Conservation (phyloP, 2,888 invertebrate species). For the Lasioglossum vierecki region DNA sequence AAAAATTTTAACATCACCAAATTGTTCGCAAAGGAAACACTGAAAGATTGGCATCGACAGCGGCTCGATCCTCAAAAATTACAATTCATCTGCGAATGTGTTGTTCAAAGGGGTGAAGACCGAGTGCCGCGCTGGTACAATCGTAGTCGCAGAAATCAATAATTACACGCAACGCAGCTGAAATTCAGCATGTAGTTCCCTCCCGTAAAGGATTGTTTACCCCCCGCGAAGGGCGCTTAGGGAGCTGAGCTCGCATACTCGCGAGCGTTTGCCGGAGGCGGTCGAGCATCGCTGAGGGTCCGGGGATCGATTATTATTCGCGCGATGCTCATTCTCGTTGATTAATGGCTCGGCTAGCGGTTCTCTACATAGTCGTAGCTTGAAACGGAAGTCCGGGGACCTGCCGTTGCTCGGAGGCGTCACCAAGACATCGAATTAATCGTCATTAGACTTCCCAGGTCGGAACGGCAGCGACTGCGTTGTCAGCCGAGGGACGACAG, state of each 20-base stretch:
- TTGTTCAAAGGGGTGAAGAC: neutral
- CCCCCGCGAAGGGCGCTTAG: neutral
- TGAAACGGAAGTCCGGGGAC: conserved; percentile 43
- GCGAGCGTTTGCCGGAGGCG: conserved; percentile 9
- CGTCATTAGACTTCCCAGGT: conserved; percentile 68
- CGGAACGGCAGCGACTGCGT: conserved; percentile 51
- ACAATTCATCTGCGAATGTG: neutral
- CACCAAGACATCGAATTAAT: conserved; percentile 73
- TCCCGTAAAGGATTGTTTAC: conserved; percentile 8
- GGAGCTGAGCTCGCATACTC: neutral
- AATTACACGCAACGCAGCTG: neutral
- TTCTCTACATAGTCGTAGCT: conserved; percentile 10
- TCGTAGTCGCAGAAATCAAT: conserved; percentile 8
- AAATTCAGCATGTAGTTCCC: neutral
- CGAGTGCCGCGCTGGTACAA: neutral
- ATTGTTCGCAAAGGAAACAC: neutral
- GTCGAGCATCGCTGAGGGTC: conserved; percentile 16
- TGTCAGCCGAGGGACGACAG: conserved; percentile 41
- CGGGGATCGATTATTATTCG: conserved; percentile 58
- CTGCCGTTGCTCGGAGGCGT: conserved; percentile 47
- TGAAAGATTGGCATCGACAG: neutral
- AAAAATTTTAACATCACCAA: neutral
- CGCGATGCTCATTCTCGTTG: conserved; percentile 51
- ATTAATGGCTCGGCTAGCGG: conserved; percentile 55
- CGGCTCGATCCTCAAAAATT: neutral